Evolutionary conservation across 1,140 invertebrate genomes (phyloP).

Genomic region (Drosophila suzukii): DNA sequence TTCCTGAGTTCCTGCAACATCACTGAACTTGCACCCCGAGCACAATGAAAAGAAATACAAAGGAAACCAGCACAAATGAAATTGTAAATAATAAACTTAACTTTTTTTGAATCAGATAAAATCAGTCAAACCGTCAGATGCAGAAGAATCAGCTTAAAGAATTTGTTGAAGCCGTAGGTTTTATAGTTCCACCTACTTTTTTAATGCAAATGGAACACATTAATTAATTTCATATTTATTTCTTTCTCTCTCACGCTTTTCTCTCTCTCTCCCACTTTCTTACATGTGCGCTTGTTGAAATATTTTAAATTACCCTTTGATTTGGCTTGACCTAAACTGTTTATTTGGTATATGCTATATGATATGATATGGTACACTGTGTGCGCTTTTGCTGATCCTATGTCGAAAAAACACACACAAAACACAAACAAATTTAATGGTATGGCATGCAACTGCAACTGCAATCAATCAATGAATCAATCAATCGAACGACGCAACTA

Average conservation of each 20-base stretch:
- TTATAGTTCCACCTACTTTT: slow-evolving; percentile 17
- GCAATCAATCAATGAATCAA: slow-evolving; percentile 41
- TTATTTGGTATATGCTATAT: slow-evolving; percentile 31
- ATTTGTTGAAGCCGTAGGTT: slow-evolving; percentile 14
- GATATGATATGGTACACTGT: slow-evolving; percentile 31
- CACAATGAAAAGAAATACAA: neutral
- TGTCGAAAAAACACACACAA: slow-evolving; percentile 22
- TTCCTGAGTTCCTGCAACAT: slow-evolving; percentile 2
- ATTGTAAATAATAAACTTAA: slow-evolving; percentile 45
- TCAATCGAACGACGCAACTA: slow-evolving; percentile 34
- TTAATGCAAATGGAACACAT: slow-evolving; percentile 37
- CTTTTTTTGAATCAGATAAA: slow-evolving; percentile 60
- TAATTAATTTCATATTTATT: slow-evolving; percentile 66
- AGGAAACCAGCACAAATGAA: slow-evolving; percentile 16
- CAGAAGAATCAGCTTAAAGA: slow-evolving; percentile 3
- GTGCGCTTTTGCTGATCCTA: slow-evolving; percentile 24
- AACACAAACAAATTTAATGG: slow-evolving; percentile 56
- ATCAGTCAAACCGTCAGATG: slow-evolving; percentile 55
- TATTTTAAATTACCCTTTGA: slow-evolving; percentile 43
- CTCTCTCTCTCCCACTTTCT: slow-evolving; percentile 69
- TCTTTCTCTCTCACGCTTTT: slow-evolving; percentile 73
- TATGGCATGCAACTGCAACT: slow-evolving; percentile 35
- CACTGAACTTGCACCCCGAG: slow-evolving; percentile 22
- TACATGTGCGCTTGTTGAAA: slow-evolving; percentile 77
- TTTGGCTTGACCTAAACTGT: slow-evolving; percentile 30